These are phyloP conservation scores for Rhabdomys dilectus DNA, from an alignment of 2,113 vertebrate genomes.

Conservation along the genomic window DNA sequence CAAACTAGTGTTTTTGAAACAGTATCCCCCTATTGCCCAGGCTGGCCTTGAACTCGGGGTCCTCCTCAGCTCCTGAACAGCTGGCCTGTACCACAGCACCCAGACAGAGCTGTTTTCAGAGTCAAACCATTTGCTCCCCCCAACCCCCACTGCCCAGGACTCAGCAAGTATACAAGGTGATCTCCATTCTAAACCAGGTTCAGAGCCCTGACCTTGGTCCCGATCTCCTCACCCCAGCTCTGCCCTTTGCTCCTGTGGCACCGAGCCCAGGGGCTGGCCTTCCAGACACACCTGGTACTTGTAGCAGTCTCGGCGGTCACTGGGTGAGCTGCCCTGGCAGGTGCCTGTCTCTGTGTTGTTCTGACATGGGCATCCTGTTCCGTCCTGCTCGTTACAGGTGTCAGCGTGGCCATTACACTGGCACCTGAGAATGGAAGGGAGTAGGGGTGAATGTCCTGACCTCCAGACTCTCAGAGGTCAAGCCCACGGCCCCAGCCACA, in stretches of 20 bases:
- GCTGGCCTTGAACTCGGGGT: background rate
- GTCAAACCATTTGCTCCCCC: background rate
- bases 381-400: conserved; percentile 93
- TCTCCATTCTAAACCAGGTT: background rate
- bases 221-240: background rate
- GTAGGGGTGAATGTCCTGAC: background rate
- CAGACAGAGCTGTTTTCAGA: background rate
- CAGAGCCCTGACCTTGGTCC: background rate
- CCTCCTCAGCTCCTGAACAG: background rate
- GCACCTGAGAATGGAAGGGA: conserved; percentile 86
- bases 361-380: conserved; percentile 94
- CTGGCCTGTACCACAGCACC: background rate
- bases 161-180: background rate
- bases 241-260: background rate
- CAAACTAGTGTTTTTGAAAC: background rate
- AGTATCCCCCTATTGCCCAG: background rate
- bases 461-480: background rate
- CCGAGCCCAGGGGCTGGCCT: background rate
- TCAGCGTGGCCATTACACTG: conserved; percentile 96
- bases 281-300: conserved; percentile 82
- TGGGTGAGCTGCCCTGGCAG: conserved; percentile 92
- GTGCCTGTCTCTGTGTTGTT: conserved; percentile 95
- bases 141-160: background rate
- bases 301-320: conserved; percentile 90
- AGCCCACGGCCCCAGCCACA: background rate